phyloP scores from a whole-genome alignment of 2,888 invertebrate species.

The Zygogramma bicolorata region DNA sequence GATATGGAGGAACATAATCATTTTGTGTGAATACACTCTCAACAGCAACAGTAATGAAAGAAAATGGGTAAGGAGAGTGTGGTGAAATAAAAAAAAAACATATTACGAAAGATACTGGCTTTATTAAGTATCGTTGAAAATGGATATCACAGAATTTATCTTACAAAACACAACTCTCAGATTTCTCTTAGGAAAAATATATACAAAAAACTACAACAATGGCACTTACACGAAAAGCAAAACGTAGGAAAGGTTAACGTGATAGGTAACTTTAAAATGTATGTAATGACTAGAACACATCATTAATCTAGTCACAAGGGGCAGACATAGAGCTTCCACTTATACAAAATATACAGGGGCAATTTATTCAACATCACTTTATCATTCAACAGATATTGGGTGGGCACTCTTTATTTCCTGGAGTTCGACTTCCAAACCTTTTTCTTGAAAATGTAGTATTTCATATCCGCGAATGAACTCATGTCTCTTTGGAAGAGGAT shows the following conservation, averaged over 20 bases:
- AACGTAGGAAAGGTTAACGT: neutral
- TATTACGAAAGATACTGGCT: conserved; percentile 19
- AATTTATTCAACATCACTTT: no score
- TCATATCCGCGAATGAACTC: no score
- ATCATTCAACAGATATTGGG: no score
- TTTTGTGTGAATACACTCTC: no score
- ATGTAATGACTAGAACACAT: neutral
- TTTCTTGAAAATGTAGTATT: no score
- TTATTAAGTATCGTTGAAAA: conserved; percentile 56
- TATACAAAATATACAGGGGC: no score
- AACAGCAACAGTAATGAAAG: no score
- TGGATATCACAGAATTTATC: conserved; percentile 64
- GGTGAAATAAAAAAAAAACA: neutral
- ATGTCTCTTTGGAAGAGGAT: no score
- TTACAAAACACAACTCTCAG: conserved; percentile 52
- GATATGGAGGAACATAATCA: no score
- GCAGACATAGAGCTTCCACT: neutral
- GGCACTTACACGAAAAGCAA: conserved; percentile 21
- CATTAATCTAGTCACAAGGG: neutral
- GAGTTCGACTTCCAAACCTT: no score
- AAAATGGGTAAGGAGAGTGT: neutral
- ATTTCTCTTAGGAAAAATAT: conserved; percentile 2
- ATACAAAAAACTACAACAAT: conserved; percentile 7
- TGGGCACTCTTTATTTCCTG: no score
- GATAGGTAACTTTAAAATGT: neutral